Evolutionary conservation across 2,888 invertebrate genomes (phyloP), one percentile per base, ranked within the genome.

Genomic region (Lordiphosa andalusiaca): DNA sequence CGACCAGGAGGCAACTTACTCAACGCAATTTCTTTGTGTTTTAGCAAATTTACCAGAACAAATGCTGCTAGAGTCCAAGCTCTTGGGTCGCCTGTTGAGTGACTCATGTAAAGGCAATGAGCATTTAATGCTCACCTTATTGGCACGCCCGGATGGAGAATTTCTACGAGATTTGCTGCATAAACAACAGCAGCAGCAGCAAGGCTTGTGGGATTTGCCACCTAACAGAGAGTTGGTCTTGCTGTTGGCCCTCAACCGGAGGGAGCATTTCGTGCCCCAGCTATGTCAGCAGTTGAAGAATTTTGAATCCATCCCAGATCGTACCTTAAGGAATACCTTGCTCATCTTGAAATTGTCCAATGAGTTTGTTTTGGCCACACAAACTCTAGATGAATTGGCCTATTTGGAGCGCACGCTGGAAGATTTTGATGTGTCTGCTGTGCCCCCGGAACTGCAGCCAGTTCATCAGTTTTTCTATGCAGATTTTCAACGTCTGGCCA

Each of bases 381-480:
- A 86, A 47, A 64, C 84, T 0, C 61, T 88, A 3, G 75, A 74
- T 25, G 73, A 85, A 23, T 50, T 88, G 21, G 85, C 84, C 0
- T 69, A 86, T 37, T 57, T 88, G n/a, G 69, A 73, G 1, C 74
- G 77, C 36, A 67, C 69, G 39, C 58, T 88, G 13, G 67, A 60
- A 1, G 58, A 57, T 6, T 88, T 87, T 37, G 68, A 82, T 52
- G 23, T 75, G 2, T 41, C 62, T 6, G 66, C 69, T 3, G 57
- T 67, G 0, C 53, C 83, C 1, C 47, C 39, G 3, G 75, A 86
- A 30, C 56, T 87, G 23, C 71, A 75, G 44, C 82, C 83, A 13
- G 73, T 88, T 7, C 88, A 88, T 21, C 78, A 71, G 23, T 82
- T 87, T 30, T 88, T 88, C 49, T 85, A 80, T 38, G 81, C 85